Evolutionary conservation across 2,113 vertebrate species (phyloP).

Genomic region (Lycaon pictus): DNA sequence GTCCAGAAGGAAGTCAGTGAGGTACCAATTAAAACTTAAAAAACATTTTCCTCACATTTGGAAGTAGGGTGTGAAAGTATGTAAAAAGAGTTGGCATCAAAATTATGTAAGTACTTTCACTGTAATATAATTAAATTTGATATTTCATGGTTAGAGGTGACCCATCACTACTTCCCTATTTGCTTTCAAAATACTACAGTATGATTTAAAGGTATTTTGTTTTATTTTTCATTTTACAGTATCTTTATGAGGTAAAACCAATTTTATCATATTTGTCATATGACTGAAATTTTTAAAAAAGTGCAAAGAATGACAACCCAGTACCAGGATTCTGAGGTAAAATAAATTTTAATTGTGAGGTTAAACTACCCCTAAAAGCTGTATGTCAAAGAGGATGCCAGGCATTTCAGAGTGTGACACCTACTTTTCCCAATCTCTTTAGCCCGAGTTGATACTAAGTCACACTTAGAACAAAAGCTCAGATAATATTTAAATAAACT

Average conservation of each 20-base stretch:
- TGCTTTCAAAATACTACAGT: background rate
- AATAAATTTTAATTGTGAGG: background rate
- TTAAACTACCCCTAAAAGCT: background rate
- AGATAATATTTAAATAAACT: background rate
- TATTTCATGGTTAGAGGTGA: background rate
- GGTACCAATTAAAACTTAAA: background rate
- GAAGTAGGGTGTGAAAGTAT: background rate
- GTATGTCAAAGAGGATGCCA: background rate
- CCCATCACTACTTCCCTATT: background rate
- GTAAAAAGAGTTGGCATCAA: background rate
- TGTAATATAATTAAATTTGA: background rate
- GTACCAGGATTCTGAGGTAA: background rate
- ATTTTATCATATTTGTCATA: background rate
- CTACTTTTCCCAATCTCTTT: background rate
- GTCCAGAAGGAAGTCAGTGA: background rate
- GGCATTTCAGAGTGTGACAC: background rate
- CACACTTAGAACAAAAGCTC: background rate
- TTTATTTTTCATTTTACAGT: background rate
- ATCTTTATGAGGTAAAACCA: background rate
- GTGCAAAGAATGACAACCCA: background rate
- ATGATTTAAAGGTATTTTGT: background rate
- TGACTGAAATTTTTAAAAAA: background rate
- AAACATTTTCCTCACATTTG: background rate
- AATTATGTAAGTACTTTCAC: background rate
- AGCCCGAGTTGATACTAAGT: fast-evolving